Conservation (phyloP, 2,113 vertebrate genomes). For the Phycodurus eques region DNA sequence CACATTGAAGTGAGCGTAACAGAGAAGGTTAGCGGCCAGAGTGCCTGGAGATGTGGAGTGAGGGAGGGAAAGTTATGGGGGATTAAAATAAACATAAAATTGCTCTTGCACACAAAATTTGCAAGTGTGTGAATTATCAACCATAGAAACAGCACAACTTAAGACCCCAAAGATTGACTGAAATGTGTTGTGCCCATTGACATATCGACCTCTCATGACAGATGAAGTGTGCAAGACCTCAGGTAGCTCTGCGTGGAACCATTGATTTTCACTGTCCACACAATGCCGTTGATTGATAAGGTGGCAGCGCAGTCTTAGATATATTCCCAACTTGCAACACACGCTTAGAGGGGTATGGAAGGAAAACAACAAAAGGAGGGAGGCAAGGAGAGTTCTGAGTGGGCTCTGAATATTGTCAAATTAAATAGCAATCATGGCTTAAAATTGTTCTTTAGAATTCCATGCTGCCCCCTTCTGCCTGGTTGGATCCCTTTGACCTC, state of each 20-base stretch:
- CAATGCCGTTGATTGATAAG: conserved; percentile 64
- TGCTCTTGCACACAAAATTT: conserved; percentile 38
- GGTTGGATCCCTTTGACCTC: conserved; percentile 21
- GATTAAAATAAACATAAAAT: conserved; percentile 18
- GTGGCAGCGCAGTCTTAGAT: conserved; percentile 55
- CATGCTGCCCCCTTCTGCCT: not conserved
- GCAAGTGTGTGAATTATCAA: conserved; percentile 57
- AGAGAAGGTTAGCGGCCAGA: conserved; percentile 74
- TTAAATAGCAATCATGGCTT: not conserved
- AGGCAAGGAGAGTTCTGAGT: not conserved
- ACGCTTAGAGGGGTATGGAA: conserved; percentile 18
- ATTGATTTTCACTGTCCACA: conserved; percentile 71
- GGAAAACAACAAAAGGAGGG: not conserved
- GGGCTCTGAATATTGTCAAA: not conserved
- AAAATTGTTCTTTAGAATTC: conserved; percentile 25
- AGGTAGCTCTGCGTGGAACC: conserved; percentile 65
- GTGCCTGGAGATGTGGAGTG: conserved; percentile 19
- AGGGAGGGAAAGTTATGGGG: conserved; percentile 12
- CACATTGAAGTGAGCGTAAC: conserved; percentile 75
- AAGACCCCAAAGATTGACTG: conserved; percentile 56
- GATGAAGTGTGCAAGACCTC: conserved; percentile 73
- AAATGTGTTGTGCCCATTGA: conserved; percentile 63
- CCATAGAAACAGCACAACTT: conserved; percentile 53
- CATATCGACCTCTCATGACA: conserved; percentile 72
- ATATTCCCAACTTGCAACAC: conserved; percentile 46